Evolutionary conservation across 2,888 invertebrate genomes (phyloP).

Genomic region (Cremastobaeus sp.): DNA sequence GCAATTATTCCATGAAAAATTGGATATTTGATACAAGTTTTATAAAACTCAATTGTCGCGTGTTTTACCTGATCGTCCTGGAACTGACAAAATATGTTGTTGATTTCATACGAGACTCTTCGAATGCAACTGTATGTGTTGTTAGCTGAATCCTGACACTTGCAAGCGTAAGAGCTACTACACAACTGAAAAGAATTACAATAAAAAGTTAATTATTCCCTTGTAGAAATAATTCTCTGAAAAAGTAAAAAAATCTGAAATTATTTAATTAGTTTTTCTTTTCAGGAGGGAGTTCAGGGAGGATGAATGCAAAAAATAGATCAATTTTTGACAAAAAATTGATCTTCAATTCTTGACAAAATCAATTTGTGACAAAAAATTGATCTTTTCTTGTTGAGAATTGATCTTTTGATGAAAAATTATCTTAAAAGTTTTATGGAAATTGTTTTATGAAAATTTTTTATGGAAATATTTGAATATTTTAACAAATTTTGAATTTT

Average conservation of each 20-base stretch:
- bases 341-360: no score
- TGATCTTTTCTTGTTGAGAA: not conserved
- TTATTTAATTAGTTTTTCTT: no score
- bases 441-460: no score
- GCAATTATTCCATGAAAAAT: conserved; percentile 3
- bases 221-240: no score
- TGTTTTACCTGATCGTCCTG: conserved; percentile 81
- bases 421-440: not conserved
- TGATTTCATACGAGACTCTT: conserved; percentile 80
- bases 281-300: no score
- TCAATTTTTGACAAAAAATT: no score
- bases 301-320: no score
- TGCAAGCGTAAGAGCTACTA: conserved; percentile 81
- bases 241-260: no score
- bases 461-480: no score
- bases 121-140: conserved; percentile 91
- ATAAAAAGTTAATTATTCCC: not conserved
- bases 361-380: no score
- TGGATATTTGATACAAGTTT: not conserved
- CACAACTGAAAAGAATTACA: conserved; percentile 34
- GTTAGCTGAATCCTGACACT: conserved; percentile 90
- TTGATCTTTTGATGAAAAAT: not conserved
- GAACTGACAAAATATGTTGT: conserved; percentile 84
- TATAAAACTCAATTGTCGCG: no score
- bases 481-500: no score